Evolutionary conservation across 2,797 vertebrate species (phyloP).

Genomic region (Arnoldichthys spilopterus): DNA sequence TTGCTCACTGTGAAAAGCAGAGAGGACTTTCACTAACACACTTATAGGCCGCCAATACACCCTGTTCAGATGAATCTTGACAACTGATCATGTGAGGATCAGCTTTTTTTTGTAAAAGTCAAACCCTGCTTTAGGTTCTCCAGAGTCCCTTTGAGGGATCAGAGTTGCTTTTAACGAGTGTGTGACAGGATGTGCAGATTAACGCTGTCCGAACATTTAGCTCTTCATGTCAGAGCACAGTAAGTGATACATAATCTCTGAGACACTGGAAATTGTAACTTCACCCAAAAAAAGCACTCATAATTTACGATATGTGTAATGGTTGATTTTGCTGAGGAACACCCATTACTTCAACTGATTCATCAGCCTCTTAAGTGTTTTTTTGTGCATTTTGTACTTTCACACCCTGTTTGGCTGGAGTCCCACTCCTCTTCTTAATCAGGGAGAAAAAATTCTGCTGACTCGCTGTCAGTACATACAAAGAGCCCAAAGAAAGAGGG

Average conservation of each 20-base stretch:
- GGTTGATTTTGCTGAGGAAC: neutral
- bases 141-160: slow-evolving; percentile 28
- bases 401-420: slow-evolving; percentile 21
- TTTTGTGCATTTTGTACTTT: slow-evolving; percentile 9
- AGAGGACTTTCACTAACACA: neutral
- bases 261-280: neutral
- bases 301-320: neutral
- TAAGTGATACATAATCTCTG: neutral
- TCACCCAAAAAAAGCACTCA: neutral
- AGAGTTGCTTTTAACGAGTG: slow-evolving; percentile 21
- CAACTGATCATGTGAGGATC: neutral
- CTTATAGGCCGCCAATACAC: neutral
- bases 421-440: slow-evolving; percentile 14
- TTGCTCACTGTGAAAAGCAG: neutral
- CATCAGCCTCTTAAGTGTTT: neutral
- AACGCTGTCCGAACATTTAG: slow-evolving; percentile 40
- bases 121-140: slow-evolving; percentile 11
- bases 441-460: slow-evolving; percentile 19
- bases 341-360: neutral
- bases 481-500: neutral
- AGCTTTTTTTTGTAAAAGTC: neutral
- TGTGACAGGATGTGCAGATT: slow-evolving; percentile 35
- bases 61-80: neutral
- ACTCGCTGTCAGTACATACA: neutral
- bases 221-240: slow-evolving; percentile 10